Base-by-base conservation (phyloP, 2,888 invertebrate species). In the Parnassius mnemosyne region DNA sequence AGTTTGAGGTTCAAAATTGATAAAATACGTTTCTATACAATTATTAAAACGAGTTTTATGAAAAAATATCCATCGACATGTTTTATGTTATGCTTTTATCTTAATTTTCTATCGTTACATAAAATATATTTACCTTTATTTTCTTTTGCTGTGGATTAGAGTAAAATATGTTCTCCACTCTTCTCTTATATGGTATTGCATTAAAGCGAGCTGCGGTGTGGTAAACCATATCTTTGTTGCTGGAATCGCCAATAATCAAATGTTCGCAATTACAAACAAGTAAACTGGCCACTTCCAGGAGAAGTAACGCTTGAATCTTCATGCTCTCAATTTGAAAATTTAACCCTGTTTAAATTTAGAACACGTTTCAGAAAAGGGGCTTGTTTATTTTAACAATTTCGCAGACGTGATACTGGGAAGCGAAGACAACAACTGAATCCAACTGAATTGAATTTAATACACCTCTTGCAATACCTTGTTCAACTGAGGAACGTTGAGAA, bases 131-230 rank as follows among this genome's bases (percentile, higher is more conserved):
- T 70, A 85, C 84, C 58, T 71, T 77, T 20, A 84, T 84, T 9
- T 71, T 64, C 34, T 61, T 67, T 60, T 78, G 73, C 1, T 74
- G 71, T 0, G 69, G 66, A 59, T 77, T 82, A 57, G 66, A 77
- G 51, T 69, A 85, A 60, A 84, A 84, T 9, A 79, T 69, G 55
- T 75, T 71, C 65, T 84, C 83, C 9, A 73, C 75, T 53, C 83
- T 73, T 61, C 74, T 83, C 2, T 69, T 63, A 12, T 77, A 77
- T 1, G 82, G 84, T 20, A 81, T 75, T 0, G 73, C 72, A 3
- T 68, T 25, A 56, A 76, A 81, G 10, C 77, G 65, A 0, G 71
- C 72, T 16, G 66, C 64, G 3, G 71, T 72, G 11, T 81, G 78
- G 66, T 78, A 69, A 16, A 85, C 67, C 61, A 83, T 60, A 7